Conservation (phyloP, 2,113 vertebrate genomes). For the Glareola pratincola region DNA sequence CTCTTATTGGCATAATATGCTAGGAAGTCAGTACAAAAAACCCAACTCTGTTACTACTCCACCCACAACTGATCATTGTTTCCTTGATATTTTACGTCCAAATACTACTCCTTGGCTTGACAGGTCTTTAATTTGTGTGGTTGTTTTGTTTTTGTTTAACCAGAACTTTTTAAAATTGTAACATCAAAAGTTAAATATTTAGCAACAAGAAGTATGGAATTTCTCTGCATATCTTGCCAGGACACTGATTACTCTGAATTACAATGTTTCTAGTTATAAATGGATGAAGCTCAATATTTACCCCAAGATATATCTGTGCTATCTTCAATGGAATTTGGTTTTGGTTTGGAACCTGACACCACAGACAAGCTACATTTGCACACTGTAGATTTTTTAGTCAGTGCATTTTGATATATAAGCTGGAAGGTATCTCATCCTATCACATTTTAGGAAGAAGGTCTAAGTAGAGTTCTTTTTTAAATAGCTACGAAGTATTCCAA, state of each 20-base stretch:
- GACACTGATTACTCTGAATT: background rate
- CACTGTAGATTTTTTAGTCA: background rate
- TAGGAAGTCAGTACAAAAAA: background rate
- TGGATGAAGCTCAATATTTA: background rate
- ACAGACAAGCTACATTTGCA: background rate
- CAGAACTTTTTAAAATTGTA: background rate
- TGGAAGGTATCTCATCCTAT: background rate
- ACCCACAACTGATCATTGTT: background rate
- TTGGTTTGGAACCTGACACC: background rate
- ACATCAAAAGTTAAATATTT: background rate
- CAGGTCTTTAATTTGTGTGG: background rate
- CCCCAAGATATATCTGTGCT: background rate
- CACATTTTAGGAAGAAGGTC: background rate
- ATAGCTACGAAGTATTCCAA: background rate
- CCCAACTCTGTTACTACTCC: background rate
- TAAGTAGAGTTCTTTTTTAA: background rate
- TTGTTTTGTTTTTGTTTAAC: background rate
- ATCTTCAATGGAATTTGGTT: background rate
- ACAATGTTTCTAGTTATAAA: background rate
- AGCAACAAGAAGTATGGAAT: background rate
- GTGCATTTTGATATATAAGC: background rate
- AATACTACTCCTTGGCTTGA: background rate
- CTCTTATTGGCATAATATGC: background rate
- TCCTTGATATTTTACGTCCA: background rate
- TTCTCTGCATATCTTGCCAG: background rate